Base-by-base conservation (phyloP, 2,888 invertebrate species). In the Leucophenga montana region DNA sequence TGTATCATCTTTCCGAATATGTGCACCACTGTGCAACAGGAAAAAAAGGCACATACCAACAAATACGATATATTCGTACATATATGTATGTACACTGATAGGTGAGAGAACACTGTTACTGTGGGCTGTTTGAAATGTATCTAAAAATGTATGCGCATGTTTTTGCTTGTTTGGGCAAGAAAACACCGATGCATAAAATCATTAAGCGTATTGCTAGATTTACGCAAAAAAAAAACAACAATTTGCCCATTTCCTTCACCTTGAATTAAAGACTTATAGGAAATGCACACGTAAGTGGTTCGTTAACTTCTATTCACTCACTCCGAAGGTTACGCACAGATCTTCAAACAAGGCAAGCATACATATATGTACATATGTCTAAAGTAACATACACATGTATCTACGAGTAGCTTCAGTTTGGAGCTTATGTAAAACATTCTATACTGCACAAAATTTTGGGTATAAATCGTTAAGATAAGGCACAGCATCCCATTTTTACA, bases 241-340 rank as follows among this genome's bases (percentile, higher is more conserved):
- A 50, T 8, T 16, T 54, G 11, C 18, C 11, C 22, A 54, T 54
- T 54, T 20, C 54, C 57, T 57, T 57, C 57, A 57, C 57, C 57
- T 57, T 57, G 57, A 57, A 27, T 6, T 14, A 13, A n/a, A 39
- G 9, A 39, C 39, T 1, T 11, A 11, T 11, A 39, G 39, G 39
- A 39, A 39, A 39, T 39, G 39, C 39, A 39, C 39, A 39, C 39
- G 39, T 39, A 50, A 50, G 50, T 39, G 5, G 39, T 16, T 50
- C 13, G 50, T 50, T 50, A 50, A 18, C 18, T 50, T 50, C 14
- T 50, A 39, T 39, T 31, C 31, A 22, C 8, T 20, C n/a, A n/a
- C n/a, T n/a, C n/a, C 57, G 57, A 57, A 57, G 57, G 57, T 57
- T 57, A 57, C n/a, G 57, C 57, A 57, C 27, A 57, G 57, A 57